Percentiles rank a stretch among this genome's conserved stretches.
Conservation (phyloP, 2,113 vertebrate species). For the Hemibagrus wyckioides region DNA sequence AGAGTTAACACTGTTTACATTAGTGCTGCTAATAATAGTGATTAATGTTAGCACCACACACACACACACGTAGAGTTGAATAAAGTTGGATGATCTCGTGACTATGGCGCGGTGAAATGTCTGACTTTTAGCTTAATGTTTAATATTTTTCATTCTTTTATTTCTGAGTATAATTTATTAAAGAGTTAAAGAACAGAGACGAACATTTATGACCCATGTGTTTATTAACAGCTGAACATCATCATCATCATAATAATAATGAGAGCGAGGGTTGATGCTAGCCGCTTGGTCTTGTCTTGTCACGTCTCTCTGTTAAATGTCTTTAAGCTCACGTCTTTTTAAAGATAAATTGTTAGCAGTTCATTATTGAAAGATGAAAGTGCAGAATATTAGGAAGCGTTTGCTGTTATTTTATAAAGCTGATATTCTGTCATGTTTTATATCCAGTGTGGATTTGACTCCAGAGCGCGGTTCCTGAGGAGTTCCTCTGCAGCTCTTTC, state of each 20-base stretch:
- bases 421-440: neutral
- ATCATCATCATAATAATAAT: conserved; percentile 13
- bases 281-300: neutral
- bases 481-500: neutral
- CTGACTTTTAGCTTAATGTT: neutral
- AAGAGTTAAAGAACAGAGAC: conserved; percentile 11
- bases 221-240: neutral
- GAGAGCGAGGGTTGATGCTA: neutral
- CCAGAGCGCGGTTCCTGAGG: neutral
- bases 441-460: neutral
- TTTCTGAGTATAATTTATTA: conserved; percentile 34
- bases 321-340: neutral
- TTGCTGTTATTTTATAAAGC: neutral
- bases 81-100: neutral
- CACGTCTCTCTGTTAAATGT: neutral
- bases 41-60: conserved; percentile 9
- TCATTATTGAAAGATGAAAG: neutral
- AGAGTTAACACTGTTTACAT: conserved; percentile 33
- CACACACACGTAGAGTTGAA: neutral
- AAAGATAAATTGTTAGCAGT: neutral
- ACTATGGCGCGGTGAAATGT: neutral
- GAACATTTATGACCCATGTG: neutral
- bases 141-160: neutral
- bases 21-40: conserved; percentile 15
- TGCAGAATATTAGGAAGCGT: neutral